phyloP scores from a whole-genome alignment of 2,888 invertebrate genomes.

The Villa cingulata region DNA sequence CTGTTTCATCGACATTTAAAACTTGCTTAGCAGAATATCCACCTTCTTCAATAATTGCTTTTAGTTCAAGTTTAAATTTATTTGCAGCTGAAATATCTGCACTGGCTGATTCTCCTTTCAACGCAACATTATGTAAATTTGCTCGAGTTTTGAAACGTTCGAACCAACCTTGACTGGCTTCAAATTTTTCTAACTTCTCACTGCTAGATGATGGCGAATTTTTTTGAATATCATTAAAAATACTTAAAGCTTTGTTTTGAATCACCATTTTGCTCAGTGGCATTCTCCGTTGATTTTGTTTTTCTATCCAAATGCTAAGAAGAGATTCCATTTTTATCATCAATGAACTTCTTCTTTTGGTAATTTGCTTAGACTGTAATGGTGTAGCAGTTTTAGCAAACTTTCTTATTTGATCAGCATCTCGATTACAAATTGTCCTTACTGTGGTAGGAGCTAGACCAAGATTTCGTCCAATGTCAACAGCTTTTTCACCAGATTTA shows the following conservation, averaged over 20 bases:
- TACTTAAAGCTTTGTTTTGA: constrained; percentile 4
- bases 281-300: constrained; percentile 9
- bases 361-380: constrained; percentile 6
- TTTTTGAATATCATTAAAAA: constrained; percentile 7
- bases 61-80: constrained; percentile 2
- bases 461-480: constrained; percentile 9
- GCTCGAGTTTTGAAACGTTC: no score
- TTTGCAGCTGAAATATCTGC: constrained; percentile 5
- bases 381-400: constrained; percentile 8
- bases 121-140: constrained; percentile 4
- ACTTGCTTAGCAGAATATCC: constrained; percentile 11
- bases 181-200: constrained; percentile 6
- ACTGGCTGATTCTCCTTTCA: constrained; percentile 8
- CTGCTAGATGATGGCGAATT: constrained; percentile 6
- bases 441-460: constrained; percentile 8
- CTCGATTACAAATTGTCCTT: constrained; percentile 10
- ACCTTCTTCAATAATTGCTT: constrained; percentile 10
- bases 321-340: constrained; percentile 8
- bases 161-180: no score
- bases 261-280: constrained; percentile 9
- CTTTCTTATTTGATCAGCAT: constrained; percentile 9
- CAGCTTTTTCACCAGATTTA: constrained; percentile 8
- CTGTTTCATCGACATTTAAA: constrained; percentile 4
- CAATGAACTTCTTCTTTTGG: constrained; percentile 7
- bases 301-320: constrained; percentile 6